phyloP scores from a whole-genome alignment of 1,140 invertebrate species.

The Oedothorax gibbosus region DNA sequence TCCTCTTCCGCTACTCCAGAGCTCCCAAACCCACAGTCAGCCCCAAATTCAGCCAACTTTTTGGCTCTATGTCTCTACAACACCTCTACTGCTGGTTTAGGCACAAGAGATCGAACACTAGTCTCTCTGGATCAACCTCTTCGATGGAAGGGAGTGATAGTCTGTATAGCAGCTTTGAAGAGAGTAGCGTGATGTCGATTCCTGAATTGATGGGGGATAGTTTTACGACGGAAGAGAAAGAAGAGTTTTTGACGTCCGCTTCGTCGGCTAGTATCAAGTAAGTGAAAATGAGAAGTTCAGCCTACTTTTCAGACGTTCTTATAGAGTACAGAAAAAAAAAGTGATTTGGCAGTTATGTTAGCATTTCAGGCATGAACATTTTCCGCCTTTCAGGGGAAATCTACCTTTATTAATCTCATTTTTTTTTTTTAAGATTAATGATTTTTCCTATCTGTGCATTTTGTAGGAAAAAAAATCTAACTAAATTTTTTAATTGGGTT shows the following conservation, averaged over 20 bases:
- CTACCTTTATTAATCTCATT: too few relatives aligned
- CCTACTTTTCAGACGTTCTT: too few relatives aligned
- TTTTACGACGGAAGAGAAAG: slow-evolving; percentile 32
- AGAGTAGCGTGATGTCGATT: slow-evolving; percentile 33
- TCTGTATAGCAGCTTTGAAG: slow-evolving; percentile 43
- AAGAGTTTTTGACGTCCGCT: neutral
- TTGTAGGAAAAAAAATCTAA: too few relatives aligned
- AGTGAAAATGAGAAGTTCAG: too few relatives aligned
- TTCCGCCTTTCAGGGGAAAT: too few relatives aligned
- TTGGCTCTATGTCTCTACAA: slow-evolving; percentile 3
- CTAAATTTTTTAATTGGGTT: too few relatives aligned
- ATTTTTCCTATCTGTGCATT: too few relatives aligned
- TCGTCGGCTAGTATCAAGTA: slow-evolving; percentile 9
- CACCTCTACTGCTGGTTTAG: slow-evolving; percentile 39
- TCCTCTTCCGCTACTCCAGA: slow-evolving; percentile 16
- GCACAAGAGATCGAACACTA: slow-evolving; percentile 39
- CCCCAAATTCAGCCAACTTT: slow-evolving; percentile 7
- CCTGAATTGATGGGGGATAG: slow-evolving; percentile 27
- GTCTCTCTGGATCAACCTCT: slow-evolving; percentile 17
- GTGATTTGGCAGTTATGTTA: too few relatives aligned
- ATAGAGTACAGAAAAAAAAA: too few relatives aligned
- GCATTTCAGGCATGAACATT: too few relatives aligned
- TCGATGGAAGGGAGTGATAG: slow-evolving; percentile 30
- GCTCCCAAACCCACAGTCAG: neutral
- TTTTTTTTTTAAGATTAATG: too few relatives aligned